Conservation (phyloP, 2,888 invertebrate species). For the Caenorhabditis imperialis region DNA sequence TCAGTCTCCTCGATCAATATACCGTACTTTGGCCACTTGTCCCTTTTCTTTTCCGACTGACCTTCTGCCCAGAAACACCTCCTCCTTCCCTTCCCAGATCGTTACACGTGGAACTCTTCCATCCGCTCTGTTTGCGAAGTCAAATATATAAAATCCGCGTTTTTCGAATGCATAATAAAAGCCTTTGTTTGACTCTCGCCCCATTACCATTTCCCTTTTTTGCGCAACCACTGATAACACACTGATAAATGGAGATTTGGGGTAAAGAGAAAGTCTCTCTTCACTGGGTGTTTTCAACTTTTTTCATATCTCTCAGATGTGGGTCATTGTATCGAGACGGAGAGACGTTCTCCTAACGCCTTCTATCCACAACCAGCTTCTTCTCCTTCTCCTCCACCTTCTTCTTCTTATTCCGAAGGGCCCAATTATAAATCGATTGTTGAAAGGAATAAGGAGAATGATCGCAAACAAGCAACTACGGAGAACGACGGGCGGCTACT, state of each 20-base stretch:
- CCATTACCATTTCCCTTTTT: background rate
- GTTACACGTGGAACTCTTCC: conserved; percentile 24
- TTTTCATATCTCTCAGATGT: conserved; percentile 42
- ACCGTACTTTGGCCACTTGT: conserved; percentile 25
- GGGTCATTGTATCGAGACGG: conserved; percentile 19
- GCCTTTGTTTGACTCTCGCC: conserved; percentile 1
- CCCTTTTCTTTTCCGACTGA: conserved; percentile 16
- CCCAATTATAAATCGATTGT: conserved; percentile 46
- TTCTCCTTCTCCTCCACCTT: conserved; percentile 17
- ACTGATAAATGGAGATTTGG: conserved; percentile 6
- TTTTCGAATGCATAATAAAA: too few relatives aligned
- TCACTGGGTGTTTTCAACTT: conserved; percentile 41
- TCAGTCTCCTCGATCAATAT: conserved; percentile 42
- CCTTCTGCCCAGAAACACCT: conserved; percentile 6
- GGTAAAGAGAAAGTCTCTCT: conserved; percentile 47
- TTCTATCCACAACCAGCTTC: conserved; percentile 32
- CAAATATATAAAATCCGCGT: too few relatives aligned
- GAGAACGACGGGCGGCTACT: conserved; percentile 19
- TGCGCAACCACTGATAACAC: background rate
- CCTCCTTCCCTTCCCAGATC: background rate
- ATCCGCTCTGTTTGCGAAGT: too few relatives aligned
- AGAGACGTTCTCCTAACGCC: background rate
- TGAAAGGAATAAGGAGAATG: background rate
- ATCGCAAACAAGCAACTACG: conserved; percentile 30
- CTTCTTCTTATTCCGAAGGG: conserved; percentile 11